phyloP scores from a whole-genome alignment of 2,113 vertebrate genomes.

The Leucosticte australis region DNA sequence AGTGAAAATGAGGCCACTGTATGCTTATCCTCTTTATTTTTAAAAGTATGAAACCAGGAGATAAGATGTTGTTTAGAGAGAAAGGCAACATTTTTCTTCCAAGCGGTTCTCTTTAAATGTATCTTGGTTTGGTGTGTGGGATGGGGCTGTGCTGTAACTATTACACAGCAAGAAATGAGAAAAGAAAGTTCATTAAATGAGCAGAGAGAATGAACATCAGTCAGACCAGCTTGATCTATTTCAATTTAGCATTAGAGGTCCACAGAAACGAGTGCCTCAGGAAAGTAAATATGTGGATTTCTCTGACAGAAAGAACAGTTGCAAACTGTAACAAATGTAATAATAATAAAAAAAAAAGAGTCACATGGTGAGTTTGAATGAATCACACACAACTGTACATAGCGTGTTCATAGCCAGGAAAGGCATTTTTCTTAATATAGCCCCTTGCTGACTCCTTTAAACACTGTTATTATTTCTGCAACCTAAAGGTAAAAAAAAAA shows the following conservation, averaged over 20 bases:
- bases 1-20: not conserved
- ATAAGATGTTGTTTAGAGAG: not conserved
- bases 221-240: not conserved
- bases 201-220: not conserved
- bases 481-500: not conserved
- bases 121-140: not conserved
- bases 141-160: not conserved
- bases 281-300: not conserved
- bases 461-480: not conserved
- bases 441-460: not conserved
- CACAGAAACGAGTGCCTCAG: not conserved
- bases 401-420: not conserved
- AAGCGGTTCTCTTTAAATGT: not conserved
- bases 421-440: not conserved
- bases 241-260: not conserved
- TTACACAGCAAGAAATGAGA: not conserved
- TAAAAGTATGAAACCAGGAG: not conserved
- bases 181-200: not conserved
- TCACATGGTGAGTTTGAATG: not conserved
- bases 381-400: not conserved
- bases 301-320: not conserved
- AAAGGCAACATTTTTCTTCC: not conserved
- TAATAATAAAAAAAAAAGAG: not conserved
- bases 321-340: not conserved
- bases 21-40: not conserved